phyloP scores from a whole-genome alignment of 1,140 invertebrate genomes.

The Meteorus sp. region DNA sequence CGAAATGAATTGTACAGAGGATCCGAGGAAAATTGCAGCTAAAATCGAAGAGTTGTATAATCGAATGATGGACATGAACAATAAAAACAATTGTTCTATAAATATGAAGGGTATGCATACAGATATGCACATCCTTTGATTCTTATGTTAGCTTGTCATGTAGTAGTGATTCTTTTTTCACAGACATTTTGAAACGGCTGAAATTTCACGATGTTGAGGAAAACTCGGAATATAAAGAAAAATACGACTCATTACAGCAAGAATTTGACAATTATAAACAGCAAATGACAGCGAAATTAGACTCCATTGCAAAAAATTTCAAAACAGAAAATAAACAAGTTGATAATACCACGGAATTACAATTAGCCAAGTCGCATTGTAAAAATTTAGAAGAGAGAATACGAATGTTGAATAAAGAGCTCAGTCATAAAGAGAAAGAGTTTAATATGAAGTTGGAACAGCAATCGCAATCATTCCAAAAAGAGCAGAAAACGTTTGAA shows the following conservation, averaged over 20 bases:
- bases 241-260: slow-evolving; percentile 54
- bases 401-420: slow-evolving; percentile 64
- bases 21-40: slow-evolving; percentile 42
- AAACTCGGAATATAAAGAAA: slow-evolving; percentile 55
- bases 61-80: slow-evolving; percentile 46
- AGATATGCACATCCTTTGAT: not conserved
- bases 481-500: slow-evolving; percentile 57
- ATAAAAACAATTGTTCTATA: slow-evolving; percentile 39
- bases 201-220: slow-evolving; percentile 40
- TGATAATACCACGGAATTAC: slow-evolving; percentile 51
- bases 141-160: not conserved
- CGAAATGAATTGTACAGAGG: slow-evolving; percentile 30
- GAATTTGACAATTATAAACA: slow-evolving; percentile 58
- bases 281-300: slow-evolving; percentile 35
- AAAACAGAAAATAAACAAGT: slow-evolving; percentile 40
- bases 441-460: slow-evolving; percentile 60
- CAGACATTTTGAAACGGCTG: slow-evolving; percentile 33
- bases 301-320: slow-evolving; percentile 38
- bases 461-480: slow-evolving; percentile 55
- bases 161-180: slow-evolving; percentile 1
- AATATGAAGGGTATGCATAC: slow-evolving; percentile 43
- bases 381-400: slow-evolving; percentile 68
- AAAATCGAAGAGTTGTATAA: slow-evolving; percentile 48
- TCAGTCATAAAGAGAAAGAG: slow-evolving; percentile 63
- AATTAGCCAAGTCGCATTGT: slow-evolving; percentile 63